Evolutionary conservation across 2,888 invertebrate genomes (phyloP), one percentile per base, ranked within the genome.

Genomic region (Allygus modestus): DNA sequence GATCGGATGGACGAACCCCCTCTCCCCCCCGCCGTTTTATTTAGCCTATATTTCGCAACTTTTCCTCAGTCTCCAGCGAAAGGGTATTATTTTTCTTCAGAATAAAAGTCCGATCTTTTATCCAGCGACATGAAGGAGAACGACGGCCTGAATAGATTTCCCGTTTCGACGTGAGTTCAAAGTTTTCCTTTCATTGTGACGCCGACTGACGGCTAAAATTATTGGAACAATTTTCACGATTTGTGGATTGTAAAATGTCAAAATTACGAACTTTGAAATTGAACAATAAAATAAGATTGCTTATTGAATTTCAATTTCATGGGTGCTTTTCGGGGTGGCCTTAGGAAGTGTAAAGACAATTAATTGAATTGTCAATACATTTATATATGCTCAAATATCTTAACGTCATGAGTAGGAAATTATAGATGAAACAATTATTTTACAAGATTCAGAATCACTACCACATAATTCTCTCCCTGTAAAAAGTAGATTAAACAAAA

Each of bases 41-140:
- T 83, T 83, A 83, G 83, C 83, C 83, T 83, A 83, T 83, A 83
- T 83, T 71, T 83, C 73, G 71, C 71, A 83, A 83, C 73, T 83
- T 83, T 73, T 54, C 11, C 51, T 20, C n/a, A n/a, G 83, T 51
- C 82, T 65, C 46, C 71, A 54, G 54, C 83, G 83, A 83, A 83
- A 73, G 83, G 83, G 83, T 83, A 83, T 83, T 83, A 83, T 83
- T 83, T 71, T 73, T 83, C 71, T 46, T 28, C 71, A 46, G 71
- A 71, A 46, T 69, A 73, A 54, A 73, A 31, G 71, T 51, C 71
- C 46, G 71, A 54, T 73, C 12, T 73, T 83, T 51, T 83, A 73
- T 82, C 41, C 81, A 41, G 31, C 11, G 54, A 7, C 58, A 23
- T 51, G 51, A 51, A 23, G 23, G 58, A 7, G 23, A 58, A 23